Base-by-base conservation (phyloP, 1,140 invertebrate genomes). In the Apocrypta bakeri region DNA sequence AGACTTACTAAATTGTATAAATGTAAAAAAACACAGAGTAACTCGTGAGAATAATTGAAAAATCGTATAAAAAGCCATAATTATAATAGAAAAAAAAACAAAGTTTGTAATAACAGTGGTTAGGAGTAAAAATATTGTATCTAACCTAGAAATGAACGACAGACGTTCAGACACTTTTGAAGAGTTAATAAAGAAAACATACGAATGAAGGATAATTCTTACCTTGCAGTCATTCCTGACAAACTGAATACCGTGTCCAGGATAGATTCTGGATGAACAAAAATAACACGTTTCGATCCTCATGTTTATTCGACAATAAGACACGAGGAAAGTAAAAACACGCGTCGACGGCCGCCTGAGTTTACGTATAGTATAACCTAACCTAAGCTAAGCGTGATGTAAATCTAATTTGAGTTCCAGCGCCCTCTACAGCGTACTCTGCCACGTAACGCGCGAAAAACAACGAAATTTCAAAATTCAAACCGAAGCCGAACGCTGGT, bases 251-350 rank as follows among this genome's bases (percentile, higher is more conserved):
- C 96, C 96, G 89, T 97, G 96, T 78, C 96, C 96, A 85, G 96
- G 96, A 93, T 95, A 97, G 90, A 97, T 94, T 90, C 95, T 94
- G 85, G 96, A 97, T 2, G 96, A 97, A 91, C 96, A 97, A 91
- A 97, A 97, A 93, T 97, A 97, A 94, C 96, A 97, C 87, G 95
- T 95, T 93, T 97, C 96, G 84, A 97, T 97, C 93, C 96, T 95
- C 96, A 97, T 97, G 8, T 3, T 79, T 66, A 8, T 31, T 56
- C 12, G n/a, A 14, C 27, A 8, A 61, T 21, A 2, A 68, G 31
- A 75, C 72, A 75, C 61, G 48, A 56, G 48, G 48, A 56, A 56
- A 56, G 17, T 17, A 56, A 56, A 56, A 56, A 56, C 48, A n/a
- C n/a, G 42, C 42, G 42, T 48, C 42, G 42, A n/a, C 42, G 21